Base-by-base conservation (phyloP, 2,113 vertebrate species). In the Tympanuchus pallidicinctus region DNA sequence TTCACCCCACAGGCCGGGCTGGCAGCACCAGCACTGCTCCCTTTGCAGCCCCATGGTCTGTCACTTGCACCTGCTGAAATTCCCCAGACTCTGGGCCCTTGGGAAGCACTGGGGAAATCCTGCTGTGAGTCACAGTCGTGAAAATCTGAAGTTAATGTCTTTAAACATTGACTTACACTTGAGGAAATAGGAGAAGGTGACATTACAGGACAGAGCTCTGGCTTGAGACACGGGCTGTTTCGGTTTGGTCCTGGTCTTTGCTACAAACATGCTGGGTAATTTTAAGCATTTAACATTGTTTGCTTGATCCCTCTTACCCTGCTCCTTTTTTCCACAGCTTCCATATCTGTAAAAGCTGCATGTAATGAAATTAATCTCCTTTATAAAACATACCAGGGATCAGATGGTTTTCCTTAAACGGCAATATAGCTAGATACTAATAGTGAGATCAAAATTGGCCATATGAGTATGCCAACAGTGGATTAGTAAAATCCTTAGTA, bases 401-500 rank as follows among this genome's bases (percentile, higher is more conserved):
- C 69, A 57, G 57, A 38, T 34, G 32, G 40, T 50, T 50, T 57
- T 89, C n/a, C 66, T 79, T 82, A n/a, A 61, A 69, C 7, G 17
- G 74, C 54, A 82, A 67, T 32, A 67, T 67, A 47, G 57, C 65
- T 82, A 78, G 63, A 27, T 75, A 81, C 30, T 80, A 87, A 66
- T 6, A 89, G 32, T 34, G 81, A 89, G 72, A 67, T 64, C 69
- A 94, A 86, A 91, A 92, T 2, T 93, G 15, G 52, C 83, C 28
- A 21, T 36, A 24, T 56, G 66, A 83, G 12, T 38, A 47, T 94
- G 76, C 69, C 88, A 96, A 78, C 25, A 86, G 38, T 52, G 38
- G 80, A 88, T 92, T 88, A 92, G 76, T 78, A 56, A 88, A 95
- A 91, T 48, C 80, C 73, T 88, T 67, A 86, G 47, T 78, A 86